Evolutionary conservation across 1,140 invertebrate genomes (phyloP), one percentile per base, ranked within the genome.

Genomic region (Rhynchophorus ferrugineus): DNA sequence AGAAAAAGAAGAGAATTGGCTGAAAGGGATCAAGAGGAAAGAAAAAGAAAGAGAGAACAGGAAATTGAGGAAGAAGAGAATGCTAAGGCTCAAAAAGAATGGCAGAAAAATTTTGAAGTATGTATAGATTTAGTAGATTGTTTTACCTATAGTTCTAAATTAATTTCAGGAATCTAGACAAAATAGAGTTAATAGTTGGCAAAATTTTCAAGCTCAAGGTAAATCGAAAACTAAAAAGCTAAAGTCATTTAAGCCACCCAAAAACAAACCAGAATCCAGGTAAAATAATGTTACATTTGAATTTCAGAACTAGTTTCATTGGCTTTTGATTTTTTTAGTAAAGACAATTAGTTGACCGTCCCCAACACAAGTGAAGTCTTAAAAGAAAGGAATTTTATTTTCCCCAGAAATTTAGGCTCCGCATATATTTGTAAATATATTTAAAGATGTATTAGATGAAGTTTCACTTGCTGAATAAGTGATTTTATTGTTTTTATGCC

Each of bases 91-190:
- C 87, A 95, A 64, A 87, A 90, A 61, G 93, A 97, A 71, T 98
- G 94, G 93, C 87, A 95, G 54, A 92, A 95, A 66, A 98, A 98
- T 75, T 98, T 95, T 78, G 95, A 98, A 74, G 87, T 87, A 67
- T 70, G 57, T 55, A n/a, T 29, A 20, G 21, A 16, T 16, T n/a
- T 44, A 3, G 14, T 3, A 37, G 35, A n/a, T 37, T n/a, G 35
- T 9, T 16, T 37, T 37, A n/a, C 6, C 14, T 37, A 37, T 16
- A 37, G 14, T 9, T 37, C 6, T 8, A n/a, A n/a, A 39, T 47
- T 63, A 58, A 64, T 76, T 78, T 2, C 68, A 89, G 84, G 94
- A 95, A 76, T 95, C 91, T 39, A 78, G 94, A 59, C 90, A 95
- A 75, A 92, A 85, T 45, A 75, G 94, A 58, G 93, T 98, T 0